Evolutionary conservation across 1,140 invertebrate species (phyloP), one percentile per base, ranked within the genome.

Genomic region (Pogonomyrmex californicus): DNA sequence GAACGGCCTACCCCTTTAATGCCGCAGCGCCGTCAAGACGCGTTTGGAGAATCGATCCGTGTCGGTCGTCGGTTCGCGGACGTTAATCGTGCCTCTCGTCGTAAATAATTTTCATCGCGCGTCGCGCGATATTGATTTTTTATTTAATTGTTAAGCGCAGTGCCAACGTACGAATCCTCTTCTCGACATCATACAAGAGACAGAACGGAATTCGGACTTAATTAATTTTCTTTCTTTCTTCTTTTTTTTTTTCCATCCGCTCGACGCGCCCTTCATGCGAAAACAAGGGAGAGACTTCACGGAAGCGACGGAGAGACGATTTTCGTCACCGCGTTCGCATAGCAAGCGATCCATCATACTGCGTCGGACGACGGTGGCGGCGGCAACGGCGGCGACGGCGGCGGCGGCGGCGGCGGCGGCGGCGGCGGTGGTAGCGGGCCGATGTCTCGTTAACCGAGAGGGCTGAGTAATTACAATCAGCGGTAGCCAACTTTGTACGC

Each of bases 1-100:
- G 91, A 91, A 93, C 87, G 79, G 79, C 77, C 90, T 93, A 93
- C 92, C 94, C 93, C 94, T 93, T 95, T 94, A 94, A 95, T 94
- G 93, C 93, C 93, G 88, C 83, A 75, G 62, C 90, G 81, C 89
- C 91, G 65, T 82, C 90, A 88, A 93, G 92, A 95, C 94, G 94
- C 94, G 93, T 94, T 93, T 91, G 63, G 65, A 62, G 88, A 86
- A 92, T 92, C 79, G 87, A 92, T 93, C 51, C 76, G 51, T 17
- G 23, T 47, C 62, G 44, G 65, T 79, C 60, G 65, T 86, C 60
- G 10, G 49, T 62, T 41, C 54, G 60, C 12, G n/a, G 38, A 36
- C n/a, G 44, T 62, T 62, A 62, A 78, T 58, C 68, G 54, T 54
- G 51, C 54, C 36, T 88, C n/a, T 44, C n/a, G 10, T 12, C 12